Evolutionary conservation across 92 coral and sea anemone genomes (phyloP), one percentile per base, ranked within the genome.

Genomic region (Anthopleura xanthogrammica): DNA sequence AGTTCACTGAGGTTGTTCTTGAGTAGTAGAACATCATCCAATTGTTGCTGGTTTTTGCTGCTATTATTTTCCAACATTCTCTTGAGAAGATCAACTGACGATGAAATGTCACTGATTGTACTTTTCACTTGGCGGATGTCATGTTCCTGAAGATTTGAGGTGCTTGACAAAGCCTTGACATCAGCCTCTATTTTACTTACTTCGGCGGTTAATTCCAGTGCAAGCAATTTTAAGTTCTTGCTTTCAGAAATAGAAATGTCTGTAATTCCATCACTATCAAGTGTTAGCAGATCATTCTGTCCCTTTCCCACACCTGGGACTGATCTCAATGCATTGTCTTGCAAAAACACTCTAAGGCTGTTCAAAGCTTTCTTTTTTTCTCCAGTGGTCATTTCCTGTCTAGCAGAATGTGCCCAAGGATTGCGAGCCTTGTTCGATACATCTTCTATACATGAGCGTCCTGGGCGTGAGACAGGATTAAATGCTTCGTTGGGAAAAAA

Each of bases 111-210:
- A 13, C 41, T 72, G 46, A 72, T 14, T 72, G 17, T 72, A 41
- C 16, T 72, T 72, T 72, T 24, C 10, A 72, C 16, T 72, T 72
- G 76, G n/a, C 14, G 3, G 76, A 72, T 72, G n/a, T 72, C 76
- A 24, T 72, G 39, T 13, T 41, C 76, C 23, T 72, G 76, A 72
- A 13, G 16, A 72, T 24, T 72, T 16, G 12, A 46, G 50, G 50
- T 46, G 50, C 50, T 46, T 2, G 5, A 13, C 76, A 72, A 23
- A 72, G 36, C 76, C 14, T 72, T 23, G 41, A 72, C 16, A 0
- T 72, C 76, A 73, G 6, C 46, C 17, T 73, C 29, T 16, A 73
- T 16, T 13, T 73, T 12, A 29, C 5, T 16, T 13, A 73, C 77
- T 16, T 73, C 50, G 29, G 50, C 50, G 2, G 77, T 24, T 7